Evolutionary conservation across 30 jellyfish, hydroid and myxozoan species (phyloP).

Genomic region (Aurelia coerulea): DNA sequence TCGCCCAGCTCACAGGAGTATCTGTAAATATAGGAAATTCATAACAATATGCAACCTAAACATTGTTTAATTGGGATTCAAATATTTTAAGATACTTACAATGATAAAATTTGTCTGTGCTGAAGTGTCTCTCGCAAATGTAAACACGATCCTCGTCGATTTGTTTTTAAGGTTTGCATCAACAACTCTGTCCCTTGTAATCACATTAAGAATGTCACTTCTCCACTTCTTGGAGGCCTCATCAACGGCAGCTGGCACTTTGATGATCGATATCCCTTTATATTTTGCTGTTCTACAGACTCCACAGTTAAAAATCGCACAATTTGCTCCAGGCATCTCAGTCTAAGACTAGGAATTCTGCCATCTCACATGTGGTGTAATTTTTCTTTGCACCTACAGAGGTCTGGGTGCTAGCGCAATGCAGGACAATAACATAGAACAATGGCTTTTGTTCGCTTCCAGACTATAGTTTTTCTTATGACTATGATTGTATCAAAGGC

Average conservation of each 20-base stretch:
- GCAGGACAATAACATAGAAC: conserved; percentile 26
- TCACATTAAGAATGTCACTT: conserved; percentile 30
- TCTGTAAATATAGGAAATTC: background rate
- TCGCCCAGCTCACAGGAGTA: background rate
- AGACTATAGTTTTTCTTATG: background rate
- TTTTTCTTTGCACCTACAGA: conserved; percentile 19
- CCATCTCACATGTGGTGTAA: conserved; percentile 1
- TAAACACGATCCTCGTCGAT: conserved; percentile 31
- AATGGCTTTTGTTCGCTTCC: conserved; percentile 11
- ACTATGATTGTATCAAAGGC: no score
- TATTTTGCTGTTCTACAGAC: conserved; percentile 54
- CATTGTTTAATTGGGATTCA: background rate
- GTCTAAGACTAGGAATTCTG: background rate
- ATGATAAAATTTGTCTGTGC: conserved; percentile 24
- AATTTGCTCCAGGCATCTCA: conserved; percentile 82
- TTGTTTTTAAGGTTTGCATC: conserved; percentile 46
- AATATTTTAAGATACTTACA: conserved; percentile 10
- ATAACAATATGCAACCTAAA: background rate
- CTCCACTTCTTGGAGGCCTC: conserved; percentile 70
- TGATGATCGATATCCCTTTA: conserved; percentile 55
- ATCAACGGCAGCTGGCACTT: conserved; percentile 75
- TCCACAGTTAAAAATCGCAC: conserved; percentile 75
- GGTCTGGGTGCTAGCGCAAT: conserved; percentile 40
- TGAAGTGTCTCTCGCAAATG: conserved; percentile 68
- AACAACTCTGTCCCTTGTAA: conserved; percentile 68